Base-by-base conservation (phyloP, 2,797 vertebrate genomes). In the Chelonia mydas region DNA sequence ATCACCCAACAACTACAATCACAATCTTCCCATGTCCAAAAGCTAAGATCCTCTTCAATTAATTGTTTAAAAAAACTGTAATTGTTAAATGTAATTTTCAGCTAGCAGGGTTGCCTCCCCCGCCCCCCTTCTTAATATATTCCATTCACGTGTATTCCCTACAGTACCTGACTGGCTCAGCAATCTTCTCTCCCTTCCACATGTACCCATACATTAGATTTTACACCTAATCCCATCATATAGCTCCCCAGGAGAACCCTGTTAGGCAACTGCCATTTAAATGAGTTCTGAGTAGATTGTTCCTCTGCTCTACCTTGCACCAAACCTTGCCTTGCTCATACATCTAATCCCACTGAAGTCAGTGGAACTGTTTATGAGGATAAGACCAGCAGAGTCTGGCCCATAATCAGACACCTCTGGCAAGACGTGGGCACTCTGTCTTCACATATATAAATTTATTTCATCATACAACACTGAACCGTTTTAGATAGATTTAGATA, bases 201-300 rank as follows among this genome's bases (percentile, higher is more conserved):
- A 59, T 86, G 72, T 37, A 11, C 90, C 90, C 88, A 51, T 21
- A 91, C 65, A n/a, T 77, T 89, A 76, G 92, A 78, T 92, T 90
- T 93, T 11, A 93, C 81, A 83, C 89, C 95, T 93, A 87, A 97
- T 95, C 95, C 91, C 93, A 92, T 45, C 94, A 81, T 83, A 12
- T 88, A 95, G 96, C 93, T 89, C 50, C 5, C 4, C 78, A 95
- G 94, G 94, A 95, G 88, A 96, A 94, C 95, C 97, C 96, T 93
- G 84, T 31, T 92, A 96, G 95, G 96, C 96, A 96, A 96, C 93
- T 97, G 95, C 94, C 96, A 97, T 97, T 97, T 97, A 96, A 97
- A 97, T 97, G 95, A 97, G 94, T 94, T 94, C 92, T 89, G 86
- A 95, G 94, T 96, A 96, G 97, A 97, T 93, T 45, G 97, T 92